Evolutionary conservation across 2,888 invertebrate species (phyloP), one percentile per base, ranked within the genome.

Genomic region (Phyllotreta striolata): DNA sequence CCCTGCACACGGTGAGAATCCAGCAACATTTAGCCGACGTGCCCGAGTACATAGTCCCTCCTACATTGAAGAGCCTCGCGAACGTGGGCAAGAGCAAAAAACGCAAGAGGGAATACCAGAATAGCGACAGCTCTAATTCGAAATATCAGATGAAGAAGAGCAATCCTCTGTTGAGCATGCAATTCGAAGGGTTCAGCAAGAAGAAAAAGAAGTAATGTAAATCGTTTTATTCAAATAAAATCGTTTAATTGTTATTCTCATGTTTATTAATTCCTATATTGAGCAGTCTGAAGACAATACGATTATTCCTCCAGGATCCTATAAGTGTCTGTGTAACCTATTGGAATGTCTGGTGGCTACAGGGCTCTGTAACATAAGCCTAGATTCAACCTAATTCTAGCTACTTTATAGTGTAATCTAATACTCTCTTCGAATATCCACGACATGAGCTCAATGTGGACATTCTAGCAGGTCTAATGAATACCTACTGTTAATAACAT

Each of bases 31-130:
- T 98, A 66, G 87, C 92, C 34, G 90, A 97, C 79, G 93, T 98
- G 0, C 98, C 98, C 0, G 96, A 96, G 57, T 98, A 98, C 78
- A 89, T 95, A 70, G 85, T 96, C 0, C 95, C 95, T 0, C 86
- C 88, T 0, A 89, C 92, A 0, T 80, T 95, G 52, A 89, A 92
- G 77, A 85, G 84, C 66, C 82, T 91, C 12, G 85, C 88, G 4
- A 84, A 85, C 1, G 84, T 86, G 24, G 78, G 72, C 10, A 77
- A 63, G 58, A 75, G 72, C 64, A 66, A 63, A 10, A 78, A 77
- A 66, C 71, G 77, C 39, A 79, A 78, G 57, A 6, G 76, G 74
- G 40, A 72, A 69, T 62, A 72, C 76, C 8, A 75, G 73, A 6
- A 39, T 78, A 78, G 56, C 4, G 76, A 74, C 40, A 72, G 71